These are phyloP conservation scores for Leucopsar rothschildi DNA, from an alignment of 2,113 vertebrate genomes.

Conservation along the genomic window DNA sequence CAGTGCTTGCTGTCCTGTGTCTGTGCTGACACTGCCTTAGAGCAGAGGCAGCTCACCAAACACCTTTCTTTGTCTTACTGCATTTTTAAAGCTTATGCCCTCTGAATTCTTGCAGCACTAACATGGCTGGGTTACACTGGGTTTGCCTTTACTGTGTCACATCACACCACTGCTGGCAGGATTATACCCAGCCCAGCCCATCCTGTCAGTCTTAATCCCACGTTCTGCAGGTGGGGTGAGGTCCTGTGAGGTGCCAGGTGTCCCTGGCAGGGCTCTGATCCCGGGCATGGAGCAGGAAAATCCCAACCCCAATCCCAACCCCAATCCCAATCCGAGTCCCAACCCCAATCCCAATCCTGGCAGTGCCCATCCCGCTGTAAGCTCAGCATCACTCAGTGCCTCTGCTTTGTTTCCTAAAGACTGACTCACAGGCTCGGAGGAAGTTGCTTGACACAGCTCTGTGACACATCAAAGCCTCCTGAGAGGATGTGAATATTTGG, in stretches of 20 bases:
- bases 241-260: background rate
- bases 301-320: background rate
- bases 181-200: background rate
- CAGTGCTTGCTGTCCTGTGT: background rate
- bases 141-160: background rate
- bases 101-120: background rate
- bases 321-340: no score
- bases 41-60: background rate
- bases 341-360: background rate
- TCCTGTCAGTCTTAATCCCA: fast-evolving
- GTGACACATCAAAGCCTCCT: conserved; percentile 15
- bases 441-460: background rate
- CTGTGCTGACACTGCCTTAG: background rate
- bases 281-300: background rate
- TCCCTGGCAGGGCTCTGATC: background rate
- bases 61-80: background rate
- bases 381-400: background rate
- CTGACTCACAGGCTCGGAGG: background rate
- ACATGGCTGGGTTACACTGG: background rate
- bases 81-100: background rate
- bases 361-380: background rate
- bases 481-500: conserved; percentile 65
- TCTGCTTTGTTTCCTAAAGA: background rate
- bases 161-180: background rate
- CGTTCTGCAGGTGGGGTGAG: background rate